Base-by-base conservation (phyloP, 2,113 vertebrate species). In the Meriones unguiculatus region DNA sequence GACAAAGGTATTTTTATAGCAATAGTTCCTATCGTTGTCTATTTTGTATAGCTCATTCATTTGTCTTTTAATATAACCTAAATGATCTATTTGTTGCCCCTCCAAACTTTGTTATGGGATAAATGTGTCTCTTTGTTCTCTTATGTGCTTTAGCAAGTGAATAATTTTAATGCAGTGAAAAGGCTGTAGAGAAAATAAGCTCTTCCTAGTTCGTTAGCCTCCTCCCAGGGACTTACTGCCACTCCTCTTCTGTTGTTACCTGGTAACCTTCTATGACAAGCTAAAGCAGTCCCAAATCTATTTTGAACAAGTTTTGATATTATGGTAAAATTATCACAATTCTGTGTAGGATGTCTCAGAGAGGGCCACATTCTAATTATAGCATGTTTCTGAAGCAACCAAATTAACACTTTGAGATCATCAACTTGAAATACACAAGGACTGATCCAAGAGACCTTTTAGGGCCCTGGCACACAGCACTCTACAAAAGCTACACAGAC, bases 1-100 rank as follows among this genome's bases (percentile, higher is more conserved):
- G 41, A 87, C 3, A 54, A 70, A 90, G 62, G 41, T 14, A 50
- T 41, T 92, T 86, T 32, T 67, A 85, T 30, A 70, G 20, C 32
- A 87, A 8, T 52, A 70, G 35, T 73, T 90, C 87, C 25, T 30
- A 41, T 9, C 81, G 13, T 52, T 70, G 6, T 69, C 52, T 76
- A 24, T 73, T 65, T 24, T 91, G 3, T 12, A 93, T 76, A 35
- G 41, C 30, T 70, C 28, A 62, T 54, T 80, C 57, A 62, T 73
- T 64, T 84, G 20, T n/a, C 57, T 86, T 94, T 73, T 72, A 72
- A 52, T 57, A 91, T 75, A 93, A n/a, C 77, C 67, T 57, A 95
- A 87, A 76, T 67, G 20, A 90, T 1, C 11, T 54, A 69, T 38
- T 72, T 76, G 28, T 32, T 89, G 75, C 77, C 52, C 54, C 54